Evolutionary conservation across 2,888 invertebrate genomes (phyloP), one percentile per base, ranked within the genome.

Genomic region (Julus scandinavius): DNA sequence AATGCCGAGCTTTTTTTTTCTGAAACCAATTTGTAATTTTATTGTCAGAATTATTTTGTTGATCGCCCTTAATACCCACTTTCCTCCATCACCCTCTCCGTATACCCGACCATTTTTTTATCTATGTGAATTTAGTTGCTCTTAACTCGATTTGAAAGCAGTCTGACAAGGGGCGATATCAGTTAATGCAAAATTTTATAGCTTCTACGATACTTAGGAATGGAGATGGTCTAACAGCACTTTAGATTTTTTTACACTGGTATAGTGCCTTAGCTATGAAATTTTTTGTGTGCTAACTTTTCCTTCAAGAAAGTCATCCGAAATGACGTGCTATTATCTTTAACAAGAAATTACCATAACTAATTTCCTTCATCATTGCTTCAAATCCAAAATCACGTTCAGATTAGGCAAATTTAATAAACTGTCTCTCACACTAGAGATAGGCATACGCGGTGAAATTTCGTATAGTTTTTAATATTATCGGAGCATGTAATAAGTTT

Each of bases 41-140:
- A 72, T 72, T 72, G 72, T 72, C 29, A 72, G 72, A 72, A 72
- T 72, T 72, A 72, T 72, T 72, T 72, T 72, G 72, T 72, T 72
- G 72, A 72, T 72, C 72, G 72, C 29, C 29, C 72, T 29, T 72
- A 72, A 72, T 72, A 72, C 72, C 29, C 72, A 7, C 9, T 29
- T 72, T 72, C 11, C 29, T 72, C 13, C 72, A 9, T 29, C 29
- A 11, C 29, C 29, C 72, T 29, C 29, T 29, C 29, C 29, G 9
- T n/a, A 29, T 29, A 11, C 11, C 29, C 11, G 6, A 72, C 29
- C 29, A 72, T 29, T 72, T 72, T 72, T 72, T 72, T 72, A 72
- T 72, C 72, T 29, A 72, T 72, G 29, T 72, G 72, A 72, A 72
- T 72, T 72, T 72, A 72, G 72, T 72, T 72, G 72, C 72, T 72